These are phyloP conservation scores for Pluvialis apricaria DNA, from an alignment of 2,113 vertebrate genomes.

Conservation along the genomic window DNA sequence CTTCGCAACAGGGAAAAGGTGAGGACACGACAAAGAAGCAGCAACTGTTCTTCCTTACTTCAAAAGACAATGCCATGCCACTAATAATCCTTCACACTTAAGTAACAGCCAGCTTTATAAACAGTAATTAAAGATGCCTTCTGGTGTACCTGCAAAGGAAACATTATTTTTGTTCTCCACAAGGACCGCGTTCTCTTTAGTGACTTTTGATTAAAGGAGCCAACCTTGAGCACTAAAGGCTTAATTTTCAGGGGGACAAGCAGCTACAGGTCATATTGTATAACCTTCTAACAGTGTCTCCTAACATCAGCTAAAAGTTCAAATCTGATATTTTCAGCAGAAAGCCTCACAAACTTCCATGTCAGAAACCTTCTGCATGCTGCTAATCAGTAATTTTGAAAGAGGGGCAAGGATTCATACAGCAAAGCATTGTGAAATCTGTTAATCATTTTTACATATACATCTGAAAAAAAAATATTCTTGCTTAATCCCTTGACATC, in stretches of 20 bases:
- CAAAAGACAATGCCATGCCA: not conserved
- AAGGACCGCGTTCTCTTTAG: not conserved
- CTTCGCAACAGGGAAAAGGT: not conserved
- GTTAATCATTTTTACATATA: not conserved
- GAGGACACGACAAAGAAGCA: not conserved
- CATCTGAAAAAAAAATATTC: not conserved
- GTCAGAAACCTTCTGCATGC: not conserved
- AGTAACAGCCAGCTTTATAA: not conserved
- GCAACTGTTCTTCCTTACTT: conserved; percentile 16
- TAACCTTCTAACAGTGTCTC: not conserved
- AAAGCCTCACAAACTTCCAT: not conserved
- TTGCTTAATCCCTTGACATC: not conserved
- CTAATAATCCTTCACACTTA: not conserved
- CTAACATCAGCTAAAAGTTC: not conserved
- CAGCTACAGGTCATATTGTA: not conserved
- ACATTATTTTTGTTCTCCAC: not conserved
- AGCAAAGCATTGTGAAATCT: not conserved
- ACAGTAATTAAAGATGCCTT: conserved; percentile 32
- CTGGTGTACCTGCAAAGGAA: conserved; percentile 22
- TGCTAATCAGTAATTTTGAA: not conserved
- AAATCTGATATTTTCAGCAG: not conserved
- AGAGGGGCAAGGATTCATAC: not conserved
- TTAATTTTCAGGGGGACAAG: conserved; percentile 5
- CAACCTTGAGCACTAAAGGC: not conserved
- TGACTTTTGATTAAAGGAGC: conserved; percentile 9